phyloP scores from a whole-genome alignment of 2,113 vertebrate genomes.

The Heliornis fulica region DNA sequence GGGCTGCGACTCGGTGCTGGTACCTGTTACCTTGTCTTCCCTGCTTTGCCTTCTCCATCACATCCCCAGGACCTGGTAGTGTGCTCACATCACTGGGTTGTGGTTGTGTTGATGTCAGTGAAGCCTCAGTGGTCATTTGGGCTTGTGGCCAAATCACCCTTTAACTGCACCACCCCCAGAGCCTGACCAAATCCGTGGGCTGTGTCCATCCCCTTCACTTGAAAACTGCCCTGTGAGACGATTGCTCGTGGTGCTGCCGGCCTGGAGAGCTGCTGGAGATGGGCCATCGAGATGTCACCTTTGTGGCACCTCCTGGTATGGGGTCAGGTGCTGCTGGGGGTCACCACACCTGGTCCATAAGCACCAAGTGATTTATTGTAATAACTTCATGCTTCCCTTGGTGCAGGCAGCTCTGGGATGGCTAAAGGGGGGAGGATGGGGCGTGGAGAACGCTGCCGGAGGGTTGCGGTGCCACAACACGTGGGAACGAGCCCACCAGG shows the following conservation, averaged over 20 bases:
- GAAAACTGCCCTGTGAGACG: fast-evolving
- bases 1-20: background rate
- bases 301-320: background rate
- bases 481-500: background rate
- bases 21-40: background rate
- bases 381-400: background rate
- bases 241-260: fast-evolving
- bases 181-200: background rate
- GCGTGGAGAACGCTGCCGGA: fast-evolving
- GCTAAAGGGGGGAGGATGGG: fast-evolving
- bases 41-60: background rate
- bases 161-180: background rate
- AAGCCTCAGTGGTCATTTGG: background rate
- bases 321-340: background rate
- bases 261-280: background rate
- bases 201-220: background rate
- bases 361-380: background rate
- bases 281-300: background rate
- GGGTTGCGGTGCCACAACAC: background rate
- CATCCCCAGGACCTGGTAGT: background rate
- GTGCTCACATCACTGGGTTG: background rate
- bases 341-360: background rate
- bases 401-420: background rate
- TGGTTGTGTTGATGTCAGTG: background rate
- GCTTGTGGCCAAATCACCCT: background rate